Percentiles rank a stretch among this genome's conserved stretches.
Evolutionary conservation across 2,113 vertebrate genomes (phyloP).

Genomic region (Nettapus auritus): DNA sequence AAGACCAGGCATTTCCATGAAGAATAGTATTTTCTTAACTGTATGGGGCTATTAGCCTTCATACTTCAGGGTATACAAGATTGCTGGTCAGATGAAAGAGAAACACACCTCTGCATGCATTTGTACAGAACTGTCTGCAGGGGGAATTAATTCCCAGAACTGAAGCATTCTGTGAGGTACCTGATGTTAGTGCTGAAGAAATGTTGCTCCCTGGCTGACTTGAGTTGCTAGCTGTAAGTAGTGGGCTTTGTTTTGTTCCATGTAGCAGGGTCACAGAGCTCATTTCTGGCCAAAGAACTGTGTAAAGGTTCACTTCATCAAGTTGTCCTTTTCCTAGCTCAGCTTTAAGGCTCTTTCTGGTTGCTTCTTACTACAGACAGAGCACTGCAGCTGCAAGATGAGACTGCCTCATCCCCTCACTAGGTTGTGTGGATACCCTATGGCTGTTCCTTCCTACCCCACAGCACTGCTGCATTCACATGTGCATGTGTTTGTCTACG

Average conservation of each 20-base stretch:
- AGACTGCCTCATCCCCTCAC: not conserved
- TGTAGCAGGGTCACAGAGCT: not conserved
- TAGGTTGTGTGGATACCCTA: not conserved
- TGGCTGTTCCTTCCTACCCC: not conserved
- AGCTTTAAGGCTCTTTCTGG: not conserved
- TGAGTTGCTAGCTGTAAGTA: not conserved
- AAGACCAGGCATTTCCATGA: not conserved
- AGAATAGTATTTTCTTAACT: not conserved
- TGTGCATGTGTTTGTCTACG: not conserved
- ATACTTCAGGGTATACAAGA: not conserved
- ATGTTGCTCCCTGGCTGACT: not conserved
- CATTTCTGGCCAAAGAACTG: not conserved
- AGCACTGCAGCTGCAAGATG: not conserved
- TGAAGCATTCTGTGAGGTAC: not conserved
- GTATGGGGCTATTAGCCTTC: not conserved
- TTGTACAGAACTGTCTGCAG: not conserved
- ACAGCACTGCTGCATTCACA: rapidly evolving
- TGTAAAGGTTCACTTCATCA: not conserved
- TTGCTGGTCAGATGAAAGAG: not conserved
- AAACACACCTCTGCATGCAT: not conserved
- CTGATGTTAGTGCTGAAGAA: not conserved
- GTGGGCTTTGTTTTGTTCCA: not conserved
- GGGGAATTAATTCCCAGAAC: not conserved
- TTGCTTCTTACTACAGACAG: not conserved
- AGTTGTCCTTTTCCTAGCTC: not conserved